A percentile compares a stretch with the other conserved stretches of the same genome.
phyloP scores from a whole-genome alignment of 1,140 invertebrate species.

The Drosophila ohnishii region DNA sequence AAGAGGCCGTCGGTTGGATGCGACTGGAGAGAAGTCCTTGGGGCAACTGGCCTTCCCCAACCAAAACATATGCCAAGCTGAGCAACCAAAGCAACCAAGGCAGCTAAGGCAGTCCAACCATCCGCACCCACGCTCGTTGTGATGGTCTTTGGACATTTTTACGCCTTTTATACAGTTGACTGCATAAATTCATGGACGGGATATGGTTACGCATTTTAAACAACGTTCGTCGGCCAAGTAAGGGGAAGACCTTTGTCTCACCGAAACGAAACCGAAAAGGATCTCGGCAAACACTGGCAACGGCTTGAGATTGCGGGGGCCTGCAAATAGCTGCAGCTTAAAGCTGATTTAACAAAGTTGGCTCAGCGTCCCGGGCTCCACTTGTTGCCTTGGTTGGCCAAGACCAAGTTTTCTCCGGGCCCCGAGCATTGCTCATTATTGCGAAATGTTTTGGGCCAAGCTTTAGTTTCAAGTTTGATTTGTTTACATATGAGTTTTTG shows the following conservation, averaged over 20 bases:
- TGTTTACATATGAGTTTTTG: conserved; percentile 73
- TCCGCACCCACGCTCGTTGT: conserved; percentile 10
- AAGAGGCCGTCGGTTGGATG: conserved; percentile 41
- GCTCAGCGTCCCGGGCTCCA: conserved; percentile 36
- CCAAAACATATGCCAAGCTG: conserved; percentile 33
- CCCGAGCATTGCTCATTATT: conserved; percentile 72
- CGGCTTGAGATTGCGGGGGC: background rate
- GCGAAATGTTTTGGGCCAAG: conserved; percentile 62
- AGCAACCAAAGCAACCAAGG: conserved; percentile 6
- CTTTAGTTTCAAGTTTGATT: conserved; percentile 77
- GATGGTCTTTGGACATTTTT: conserved; percentile 62
- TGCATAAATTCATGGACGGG: conserved; percentile 64
- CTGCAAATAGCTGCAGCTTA: conserved; percentile 44
- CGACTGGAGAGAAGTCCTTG: conserved; percentile 8
- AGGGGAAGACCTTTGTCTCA: conserved; percentile 38
- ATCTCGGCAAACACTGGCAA: conserved; percentile 29
- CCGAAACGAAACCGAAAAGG: conserved; percentile 24
- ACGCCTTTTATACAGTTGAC: conserved; percentile 76
- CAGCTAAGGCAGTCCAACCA: background rate
- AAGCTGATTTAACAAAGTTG: conserved; percentile 48
- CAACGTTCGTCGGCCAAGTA: conserved; percentile 33
- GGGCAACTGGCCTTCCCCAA: conserved; percentile 29
- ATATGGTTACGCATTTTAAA: conserved; percentile 73
- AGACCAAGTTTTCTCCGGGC: conserved; percentile 40
- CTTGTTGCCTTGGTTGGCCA: conserved; percentile 58